Conservation (phyloP, 2,113 vertebrate species). For the Sigmodon hispidus region DNA sequence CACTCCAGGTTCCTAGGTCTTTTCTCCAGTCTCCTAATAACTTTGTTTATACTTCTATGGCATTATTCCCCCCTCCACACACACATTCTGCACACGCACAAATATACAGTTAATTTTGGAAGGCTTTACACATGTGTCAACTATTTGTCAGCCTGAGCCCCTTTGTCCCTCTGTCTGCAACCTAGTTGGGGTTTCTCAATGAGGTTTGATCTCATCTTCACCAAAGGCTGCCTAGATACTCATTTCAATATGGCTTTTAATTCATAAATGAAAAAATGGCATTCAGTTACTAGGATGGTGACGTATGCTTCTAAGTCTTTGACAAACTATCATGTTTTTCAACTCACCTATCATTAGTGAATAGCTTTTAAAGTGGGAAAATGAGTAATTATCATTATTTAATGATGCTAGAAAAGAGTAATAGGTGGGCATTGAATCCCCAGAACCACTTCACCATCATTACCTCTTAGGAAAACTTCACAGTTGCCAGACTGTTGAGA, state of each 20-base stretch:
- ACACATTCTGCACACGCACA: not conserved
- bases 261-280: not conserved
- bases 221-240: not conserved
- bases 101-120: not conserved
- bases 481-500: not conserved
- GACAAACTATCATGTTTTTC: not conserved
- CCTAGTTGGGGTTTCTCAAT: not conserved
- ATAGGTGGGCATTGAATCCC: not conserved
- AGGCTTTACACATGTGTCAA: not conserved
- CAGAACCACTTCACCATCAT: not conserved
- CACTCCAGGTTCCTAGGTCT: not conserved
- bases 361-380: not conserved
- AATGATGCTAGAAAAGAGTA: too few species aligned
- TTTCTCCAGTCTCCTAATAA: not conserved
- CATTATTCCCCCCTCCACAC: not conserved
- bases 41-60: not conserved
- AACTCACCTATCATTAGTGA: not conserved
- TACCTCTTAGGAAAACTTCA: not conserved
- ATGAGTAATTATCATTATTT: not conserved
- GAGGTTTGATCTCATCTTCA: not conserved
- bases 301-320: not conserved
- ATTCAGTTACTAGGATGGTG: not conserved
- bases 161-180: not conserved
- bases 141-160: not conserved
- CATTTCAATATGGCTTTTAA: not conserved